Conservation (phyloP, 2,888 invertebrate species). For the Hypena proboscidalis region DNA sequence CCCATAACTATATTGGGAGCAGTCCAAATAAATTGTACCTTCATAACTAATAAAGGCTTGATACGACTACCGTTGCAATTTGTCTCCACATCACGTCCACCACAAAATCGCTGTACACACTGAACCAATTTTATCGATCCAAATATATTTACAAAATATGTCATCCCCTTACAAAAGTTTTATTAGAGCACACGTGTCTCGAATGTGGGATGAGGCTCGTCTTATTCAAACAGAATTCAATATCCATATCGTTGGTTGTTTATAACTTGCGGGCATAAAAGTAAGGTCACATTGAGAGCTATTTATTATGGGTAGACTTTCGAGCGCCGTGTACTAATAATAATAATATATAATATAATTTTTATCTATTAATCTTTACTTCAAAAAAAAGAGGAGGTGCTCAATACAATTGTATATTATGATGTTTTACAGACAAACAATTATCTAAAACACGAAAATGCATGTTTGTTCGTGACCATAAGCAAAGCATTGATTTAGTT, state of each 20-base stretch:
- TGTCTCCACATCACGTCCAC: slow-evolving; percentile 37
- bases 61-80: slow-evolving; percentile 18
- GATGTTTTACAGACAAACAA: no score
- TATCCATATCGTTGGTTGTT: slow-evolving; percentile 40
- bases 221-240: slow-evolving; percentile 47
- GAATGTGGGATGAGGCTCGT: slow-evolving; percentile 49
- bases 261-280: slow-evolving; percentile 40
- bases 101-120: slow-evolving; percentile 30
- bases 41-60: slow-evolving; percentile 30
- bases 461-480: no score
- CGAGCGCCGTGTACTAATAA: no score
- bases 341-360: no score
- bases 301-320: no score
- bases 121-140: slow-evolving; percentile 38
- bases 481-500: no score
- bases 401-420: no score
- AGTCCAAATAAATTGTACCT: slow-evolving; percentile 21
- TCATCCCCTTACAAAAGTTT: slow-evolving; percentile 51
- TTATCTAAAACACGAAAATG: no score
- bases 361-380: no score
- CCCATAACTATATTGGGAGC: slow-evolving; percentile 18
- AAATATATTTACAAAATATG: slow-evolving; percentile 50
- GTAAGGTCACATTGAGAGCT: no score
- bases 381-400: no score
- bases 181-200: slow-evolving; percentile 50